Conservation (phyloP, 2,797 vertebrate species). For the Adrianichthys oophorus region DNA sequence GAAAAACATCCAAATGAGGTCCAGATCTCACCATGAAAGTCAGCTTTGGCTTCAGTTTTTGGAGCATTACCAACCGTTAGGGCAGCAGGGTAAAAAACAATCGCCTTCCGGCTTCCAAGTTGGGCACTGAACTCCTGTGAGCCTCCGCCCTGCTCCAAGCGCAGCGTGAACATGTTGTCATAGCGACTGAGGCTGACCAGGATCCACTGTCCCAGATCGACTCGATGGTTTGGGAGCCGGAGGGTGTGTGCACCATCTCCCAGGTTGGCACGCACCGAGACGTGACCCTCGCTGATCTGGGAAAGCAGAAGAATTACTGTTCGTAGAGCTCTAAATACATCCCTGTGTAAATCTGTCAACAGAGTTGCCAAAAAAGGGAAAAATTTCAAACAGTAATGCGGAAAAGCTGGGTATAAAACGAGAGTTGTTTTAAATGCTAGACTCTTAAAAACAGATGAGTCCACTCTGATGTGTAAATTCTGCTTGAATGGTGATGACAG, state of each 20-base stretch:
- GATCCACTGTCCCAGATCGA: conserved; percentile 87
- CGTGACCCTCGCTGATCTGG: conserved; percentile 81
- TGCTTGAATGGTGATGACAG: not conserved
- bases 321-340: not conserved
- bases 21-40: conserved; percentile 82
- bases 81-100: conserved; percentile 75
- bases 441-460: too few species aligned
- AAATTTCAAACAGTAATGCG: too few species aligned
- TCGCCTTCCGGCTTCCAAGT: conserved; percentile 73
- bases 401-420: too few species aligned
- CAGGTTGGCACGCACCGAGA: conserved; percentile 78
- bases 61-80: conserved; percentile 77
- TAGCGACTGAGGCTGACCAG: conserved; percentile 80
- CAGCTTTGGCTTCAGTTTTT: conserved; percentile 49
- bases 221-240: conserved; percentile 67
- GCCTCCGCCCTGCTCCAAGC: conserved; percentile 83
- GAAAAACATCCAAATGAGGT: not conserved
- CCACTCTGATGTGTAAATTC: too few species aligned
- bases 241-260: conserved; percentile 77
- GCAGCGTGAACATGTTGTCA: conserved; percentile 83
- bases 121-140: conserved; percentile 76
- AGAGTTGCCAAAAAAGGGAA: too few species aligned
- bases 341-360: not conserved
- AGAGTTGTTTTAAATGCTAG: too few species aligned
- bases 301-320: not conserved